Base-by-base conservation (phyloP, 2,113 vertebrate genomes). In the Taxidea taxus region DNA sequence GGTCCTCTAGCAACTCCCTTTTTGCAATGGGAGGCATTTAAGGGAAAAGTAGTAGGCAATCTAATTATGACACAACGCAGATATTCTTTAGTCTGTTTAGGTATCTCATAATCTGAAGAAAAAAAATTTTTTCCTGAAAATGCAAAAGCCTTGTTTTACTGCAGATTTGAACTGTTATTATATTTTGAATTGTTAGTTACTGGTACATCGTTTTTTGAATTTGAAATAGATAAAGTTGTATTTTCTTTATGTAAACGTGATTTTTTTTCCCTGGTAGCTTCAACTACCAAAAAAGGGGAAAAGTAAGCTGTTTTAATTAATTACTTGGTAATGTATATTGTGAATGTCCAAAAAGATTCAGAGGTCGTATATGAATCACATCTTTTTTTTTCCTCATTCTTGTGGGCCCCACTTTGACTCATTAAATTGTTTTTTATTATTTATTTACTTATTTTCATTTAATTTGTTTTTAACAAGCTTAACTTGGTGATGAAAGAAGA, bases 31-130 rank as follows among this genome's bases (percentile, higher is more conserved):
- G 16, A 29, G 21, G n/a, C 39, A 47, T 15, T 82, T 86, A 62
- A 94, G n/a, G 27, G 44, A 49, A 95, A 96, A 95, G 6, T 91
- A 42, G 95, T 95, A 97, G 37, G 64, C 85, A 95, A 54, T 92
- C 51, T 81, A 8, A 74, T 74, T 42, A 49, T 80, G 70, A 97
- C 34, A 70, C 56, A 58, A 56, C 64, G 39, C 12, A 94, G 56
- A 90, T 95, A 92, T 83, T 85, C 18, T 85, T 90, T 66, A 68
- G 60, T 90, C 20, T 94, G 12, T 82, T 96, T 89, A 60, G 16
- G 88, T 94, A 54, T 88, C 51, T 95, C 94, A 7, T 93, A 44
- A 72, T 94, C 51, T 96, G 66, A 88, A 94, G 42, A 85, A 80
- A 83, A 58, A 51, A 47, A 4, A 0, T 14, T 47, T 49, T 42